These are phyloP conservation scores for Philopotamus ludificatus DNA, from an alignment of 1,140 invertebrate genomes.

Conservation along the genomic window DNA sequence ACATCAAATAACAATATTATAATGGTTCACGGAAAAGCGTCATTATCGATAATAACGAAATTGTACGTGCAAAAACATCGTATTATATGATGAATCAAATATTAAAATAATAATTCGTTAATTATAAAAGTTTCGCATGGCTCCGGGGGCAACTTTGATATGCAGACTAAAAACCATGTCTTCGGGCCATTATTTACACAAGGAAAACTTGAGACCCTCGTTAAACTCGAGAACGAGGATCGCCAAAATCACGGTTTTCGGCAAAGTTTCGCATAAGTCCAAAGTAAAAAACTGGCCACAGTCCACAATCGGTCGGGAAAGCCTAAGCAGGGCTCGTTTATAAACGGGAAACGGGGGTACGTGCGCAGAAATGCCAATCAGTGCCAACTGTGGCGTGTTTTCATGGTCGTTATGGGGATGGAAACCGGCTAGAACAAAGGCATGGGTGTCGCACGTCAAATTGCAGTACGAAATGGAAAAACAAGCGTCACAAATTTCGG, in stretches of 20 bases:
- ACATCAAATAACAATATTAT: too few relatives aligned
- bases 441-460: background rate
- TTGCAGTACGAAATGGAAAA: background rate
- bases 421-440: background rate
- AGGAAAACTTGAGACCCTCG: background rate
- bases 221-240: background rate
- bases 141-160: too few relatives aligned
- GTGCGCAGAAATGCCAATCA: conserved; percentile 20
- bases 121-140: too few relatives aligned
- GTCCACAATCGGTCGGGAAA: conserved; percentile 4
- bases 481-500: too few relatives aligned
- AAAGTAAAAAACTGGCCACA: background rate
- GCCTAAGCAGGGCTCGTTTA: conserved; percentile 10
- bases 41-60: conserved; percentile 1
- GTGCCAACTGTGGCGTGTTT: conserved; percentile 10
- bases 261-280: conserved; percentile 3
- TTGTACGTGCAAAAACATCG: background rate
- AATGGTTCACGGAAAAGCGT: too few relatives aligned
- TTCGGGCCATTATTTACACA: background rate
- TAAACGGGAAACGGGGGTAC: conserved; percentile 9
- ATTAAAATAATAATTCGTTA: too few relatives aligned
- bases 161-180: background rate
- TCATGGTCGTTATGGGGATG: background rate
- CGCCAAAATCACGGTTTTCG: background rate
- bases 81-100: too few relatives aligned